Base-by-base conservation (phyloP, 2,888 invertebrate species). In the Rotaria sp. region DNA sequence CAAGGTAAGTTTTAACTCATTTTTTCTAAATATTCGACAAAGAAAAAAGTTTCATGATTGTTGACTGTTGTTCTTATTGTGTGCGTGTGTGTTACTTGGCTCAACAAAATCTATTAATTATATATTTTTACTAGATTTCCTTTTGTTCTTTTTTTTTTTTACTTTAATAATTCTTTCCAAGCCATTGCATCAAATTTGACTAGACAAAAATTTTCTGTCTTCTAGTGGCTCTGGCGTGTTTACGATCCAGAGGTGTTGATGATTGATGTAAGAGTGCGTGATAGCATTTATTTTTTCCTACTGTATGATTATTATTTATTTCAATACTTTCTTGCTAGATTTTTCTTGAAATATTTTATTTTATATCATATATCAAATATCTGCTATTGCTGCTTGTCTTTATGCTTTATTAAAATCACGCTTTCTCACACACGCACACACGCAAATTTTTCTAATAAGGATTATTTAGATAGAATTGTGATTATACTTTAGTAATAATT, bases 221-320 rank as follows among this genome's bases (percentile, higher is more conserved):
- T 67, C 67, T 67, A 67, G 67, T 67, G 30, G 67, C 67, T 67
- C 67, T 67, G 35, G 67, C 67, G 67, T 67, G 67, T 38, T 67
- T 67, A 35, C 67, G 67, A 67, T 35, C 67, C 21, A 67, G 67
- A 35, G 35, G 35, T 35, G 67, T 67, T 21, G 5, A 38, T 38
- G 67, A 67, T 5, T 67, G 67, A 67, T 67, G 67, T 67, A 67
- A 67, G 67, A 67, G 35, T 3, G 67, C 35, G 67, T 67, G 35
- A 30, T 21, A 67, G 30, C 48, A 11, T 24, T 5, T 24, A 24
- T 24, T 52, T 52, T 52, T 24, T 52, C 1, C 52, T 7, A 3
- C 8, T 52, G 5, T 24, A 24, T 5, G 50, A 24, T 24, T 21
- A 35, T 67, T 35, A 1, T 67, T 21, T 67, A 18, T 35, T 67